These are phyloP conservation scores for Euplexia lucipara DNA, from an alignment of 2,888 invertebrate species.

Conservation along the genomic window DNA sequence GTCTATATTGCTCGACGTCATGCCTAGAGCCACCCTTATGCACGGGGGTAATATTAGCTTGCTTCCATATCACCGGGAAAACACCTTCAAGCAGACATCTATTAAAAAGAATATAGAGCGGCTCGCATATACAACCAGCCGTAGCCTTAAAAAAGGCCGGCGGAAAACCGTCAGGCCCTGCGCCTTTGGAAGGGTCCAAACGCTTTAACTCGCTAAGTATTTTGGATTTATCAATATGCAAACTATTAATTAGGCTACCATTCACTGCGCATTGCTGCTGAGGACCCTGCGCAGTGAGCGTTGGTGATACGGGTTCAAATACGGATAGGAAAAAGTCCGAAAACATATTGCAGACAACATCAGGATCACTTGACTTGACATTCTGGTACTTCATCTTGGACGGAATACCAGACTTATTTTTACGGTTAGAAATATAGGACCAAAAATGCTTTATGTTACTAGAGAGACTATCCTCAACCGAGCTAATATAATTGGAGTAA, in stretches of 20 bases:
- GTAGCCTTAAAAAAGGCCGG: neutral
- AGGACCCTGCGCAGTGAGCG: neutral
- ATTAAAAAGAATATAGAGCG: no score
- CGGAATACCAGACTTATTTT: neutral
- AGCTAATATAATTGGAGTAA: neutral
- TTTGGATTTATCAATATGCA: neutral
- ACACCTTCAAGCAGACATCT: no score
- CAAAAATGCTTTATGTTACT: no score
- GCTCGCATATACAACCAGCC: neutral
- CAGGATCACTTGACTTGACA: constrained; percentile 5
- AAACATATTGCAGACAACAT: constrained; percentile 1
- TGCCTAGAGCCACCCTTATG: no score
- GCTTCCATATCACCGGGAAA: no score
- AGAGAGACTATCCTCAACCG: neutral
- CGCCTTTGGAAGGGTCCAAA: neutral
- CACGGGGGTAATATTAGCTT: no score
- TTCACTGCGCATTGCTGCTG: neutral
- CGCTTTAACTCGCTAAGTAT: constrained; percentile 1
- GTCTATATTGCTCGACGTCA: no score
- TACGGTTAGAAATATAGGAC: constrained; percentile 1
- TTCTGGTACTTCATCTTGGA: neutral
- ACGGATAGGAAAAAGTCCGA: constrained; percentile 2
- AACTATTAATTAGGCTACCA: neutral
- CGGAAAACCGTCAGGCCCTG: constrained; percentile 2
- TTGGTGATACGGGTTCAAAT: constrained; percentile 2